Evolutionary conservation across 2,797 vertebrate genomes (phyloP), one percentile per base, ranked within the genome.

Genomic region (Hydrocynus forskahlii): DNA sequence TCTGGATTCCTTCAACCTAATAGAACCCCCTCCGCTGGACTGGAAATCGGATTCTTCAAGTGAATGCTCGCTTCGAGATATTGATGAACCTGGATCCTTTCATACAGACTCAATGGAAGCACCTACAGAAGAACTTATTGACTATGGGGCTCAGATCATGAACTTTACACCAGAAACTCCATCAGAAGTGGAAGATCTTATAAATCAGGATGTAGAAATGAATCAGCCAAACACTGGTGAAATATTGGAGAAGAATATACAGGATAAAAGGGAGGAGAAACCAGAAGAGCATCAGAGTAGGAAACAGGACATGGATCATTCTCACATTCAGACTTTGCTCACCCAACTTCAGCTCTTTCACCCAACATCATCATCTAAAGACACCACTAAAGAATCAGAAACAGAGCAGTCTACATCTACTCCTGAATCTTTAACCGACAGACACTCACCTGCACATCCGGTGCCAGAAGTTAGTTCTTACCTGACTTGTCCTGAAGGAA

Each of bases 41-140:
- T 95, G 95, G 95, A 92, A 88, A 85, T 95, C 94, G 0, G 94
- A 95, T 59, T 93, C 92, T 23, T 95, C 94, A 35, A 93, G 92
- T 25, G 93, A 95, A 0, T 89, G 81, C 54, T 90, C 91, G 0
- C 83, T 85, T 29, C 88, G 85, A 0, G 91, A 91, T 63, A 71
- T 92, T 25, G 91, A 93, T 6, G 89, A 92, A 35, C 52, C 87
- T 45, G 71, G 77, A 79, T 86, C 88, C 71, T 81, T 83, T 29
- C 81, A 85, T 7, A 68, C 70, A 2, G 87, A 86, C 60, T 35
- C 87, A 38, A 84, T 72, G 54, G 89, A 90, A 10, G 66, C 45
- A 40, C 81, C 87, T 7, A 77, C 86, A 19, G 75, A 88, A 21
- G 74, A 57, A 16, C 67, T 77, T 0, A 78, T 25, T 72, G 88